Conservation (phyloP, 1,140 invertebrate species). For the Rhopalosiphum maidis region DNA sequence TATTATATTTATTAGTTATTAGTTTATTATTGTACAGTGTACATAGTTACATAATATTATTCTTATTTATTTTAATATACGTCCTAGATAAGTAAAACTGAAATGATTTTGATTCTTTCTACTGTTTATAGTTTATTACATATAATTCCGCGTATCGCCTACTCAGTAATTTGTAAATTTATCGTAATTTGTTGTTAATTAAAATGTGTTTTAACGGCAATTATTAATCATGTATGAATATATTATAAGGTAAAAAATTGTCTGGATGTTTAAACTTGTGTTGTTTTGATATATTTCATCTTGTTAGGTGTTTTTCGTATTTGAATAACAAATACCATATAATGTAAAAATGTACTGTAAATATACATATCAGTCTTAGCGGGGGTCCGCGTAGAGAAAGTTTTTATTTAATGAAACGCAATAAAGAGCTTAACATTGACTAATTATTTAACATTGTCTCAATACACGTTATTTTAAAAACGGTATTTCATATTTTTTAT, state of each 20-base stretch:
- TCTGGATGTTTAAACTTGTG: neutral
- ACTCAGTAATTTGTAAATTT: neutral
- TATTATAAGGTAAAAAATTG: neutral
- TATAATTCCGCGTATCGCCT: neutral
- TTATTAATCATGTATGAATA: neutral
- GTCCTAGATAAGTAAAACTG: too few relatives aligned
- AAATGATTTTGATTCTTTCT: neutral
- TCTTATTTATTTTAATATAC: too few relatives aligned
- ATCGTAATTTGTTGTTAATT: neutral
- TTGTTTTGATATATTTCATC: slow-evolving; percentile 41
- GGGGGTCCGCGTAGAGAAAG: slow-evolving; percentile 35
- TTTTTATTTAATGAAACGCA: slow-evolving; percentile 32
- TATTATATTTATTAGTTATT: neutral
- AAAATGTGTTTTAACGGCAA: neutral
- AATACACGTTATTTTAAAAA: neutral
- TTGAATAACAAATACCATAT: slow-evolving; percentile 20
- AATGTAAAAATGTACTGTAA: neutral
- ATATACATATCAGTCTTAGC: slow-evolving; percentile 17
- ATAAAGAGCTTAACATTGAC: slow-evolving; percentile 49
- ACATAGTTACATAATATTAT: neutral
- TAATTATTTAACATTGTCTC: slow-evolving; percentile 31
- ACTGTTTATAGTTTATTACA: neutral
- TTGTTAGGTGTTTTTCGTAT: slow-evolving; percentile 41
- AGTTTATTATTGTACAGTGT: neutral
- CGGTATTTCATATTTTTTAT: neutral